These are phyloP conservation scores for Brachionus manjavacas DNA, from an alignment of 1,140 invertebrate species.

Conservation along the genomic window DNA sequence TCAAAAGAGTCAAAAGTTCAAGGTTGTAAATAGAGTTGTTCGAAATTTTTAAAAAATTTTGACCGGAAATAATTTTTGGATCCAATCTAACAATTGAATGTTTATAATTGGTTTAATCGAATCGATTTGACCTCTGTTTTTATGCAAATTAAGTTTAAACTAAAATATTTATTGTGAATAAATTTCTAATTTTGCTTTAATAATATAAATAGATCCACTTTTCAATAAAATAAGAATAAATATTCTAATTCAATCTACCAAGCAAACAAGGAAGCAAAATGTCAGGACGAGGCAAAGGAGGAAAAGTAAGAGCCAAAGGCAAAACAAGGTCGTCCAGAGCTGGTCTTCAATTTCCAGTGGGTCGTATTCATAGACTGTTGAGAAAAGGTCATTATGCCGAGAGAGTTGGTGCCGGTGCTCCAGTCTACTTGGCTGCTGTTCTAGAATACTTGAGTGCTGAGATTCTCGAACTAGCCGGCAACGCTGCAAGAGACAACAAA, in stretches of 20 bases:
- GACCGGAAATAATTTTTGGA: no score
- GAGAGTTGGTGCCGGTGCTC: slow-evolving; percentile 50
- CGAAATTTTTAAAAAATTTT: no score
- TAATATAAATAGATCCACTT: no score
- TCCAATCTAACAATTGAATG: no score
- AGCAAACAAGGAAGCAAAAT: slow-evolving; percentile 49
- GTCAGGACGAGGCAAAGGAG: slow-evolving; percentile 55
- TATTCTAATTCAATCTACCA: neutral
- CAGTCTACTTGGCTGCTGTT: neutral
- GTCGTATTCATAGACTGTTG: slow-evolving; percentile 64
- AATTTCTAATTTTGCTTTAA: no score
- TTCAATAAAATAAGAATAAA: no score
- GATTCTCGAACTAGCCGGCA: slow-evolving; percentile 62
- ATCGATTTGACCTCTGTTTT: no score
- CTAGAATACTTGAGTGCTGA: neutral
- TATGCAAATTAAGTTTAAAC: no score
- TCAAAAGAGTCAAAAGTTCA: neutral
- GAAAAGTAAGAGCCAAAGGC: slow-evolving; percentile 63
- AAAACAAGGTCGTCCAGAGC: slow-evolving; percentile 63
- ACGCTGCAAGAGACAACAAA: slow-evolving; percentile 67
- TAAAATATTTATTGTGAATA: no score
- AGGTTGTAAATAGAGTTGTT: neutral
- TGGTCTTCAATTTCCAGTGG: slow-evolving; percentile 68
- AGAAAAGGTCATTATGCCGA: slow-evolving; percentile 63
- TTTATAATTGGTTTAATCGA: no score